A percentile compares a stretch with the other conserved stretches of the same genome.
Evolutionary conservation across 1,140 invertebrate species (phyloP).

Genomic region (Rhynchophorus ferrugineus): DNA sequence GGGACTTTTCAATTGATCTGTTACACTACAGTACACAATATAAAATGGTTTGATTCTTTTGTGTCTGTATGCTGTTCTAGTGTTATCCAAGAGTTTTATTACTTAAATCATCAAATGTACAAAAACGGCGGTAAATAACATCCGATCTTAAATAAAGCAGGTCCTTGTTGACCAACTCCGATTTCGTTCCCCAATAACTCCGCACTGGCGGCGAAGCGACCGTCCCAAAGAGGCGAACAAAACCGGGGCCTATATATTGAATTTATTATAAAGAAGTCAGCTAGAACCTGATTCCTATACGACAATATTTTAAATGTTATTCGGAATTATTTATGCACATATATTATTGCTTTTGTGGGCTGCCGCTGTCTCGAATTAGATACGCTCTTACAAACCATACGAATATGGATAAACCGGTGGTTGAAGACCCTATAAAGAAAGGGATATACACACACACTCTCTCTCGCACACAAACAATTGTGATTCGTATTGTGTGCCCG

Average conservation of each 20-base stretch:
- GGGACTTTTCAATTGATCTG: too few species aligned
- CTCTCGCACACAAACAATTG: slow-evolving; percentile 28
- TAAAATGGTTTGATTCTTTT: too few species aligned
- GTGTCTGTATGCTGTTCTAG: too few species aligned
- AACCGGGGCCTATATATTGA: slow-evolving; percentile 21
- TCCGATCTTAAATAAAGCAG: too few species aligned
- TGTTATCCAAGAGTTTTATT: too few species aligned
- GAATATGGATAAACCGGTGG: slow-evolving; percentile 25
- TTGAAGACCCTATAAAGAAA: slow-evolving; percentile 22
- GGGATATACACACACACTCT: too few species aligned
- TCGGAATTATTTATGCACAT: slow-evolving; percentile 32
- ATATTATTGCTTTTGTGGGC: slow-evolving; percentile 28
- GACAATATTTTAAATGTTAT: slow-evolving; percentile 31
- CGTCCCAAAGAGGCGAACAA: slow-evolving; percentile 5
- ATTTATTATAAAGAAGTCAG: slow-evolving; percentile 24
- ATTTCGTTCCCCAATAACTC: too few species aligned
- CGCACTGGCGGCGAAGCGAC: not conserved
- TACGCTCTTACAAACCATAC: slow-evolving; percentile 23
- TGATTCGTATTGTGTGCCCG: slow-evolving; percentile 24
- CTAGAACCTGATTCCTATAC: slow-evolving; percentile 22
- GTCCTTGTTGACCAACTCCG: too few species aligned
- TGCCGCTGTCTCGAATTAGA: slow-evolving; percentile 27
- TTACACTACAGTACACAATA: too few species aligned
- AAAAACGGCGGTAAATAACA: too few species aligned
- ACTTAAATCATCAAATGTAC: too few species aligned